Conservation (phyloP, 2,888 invertebrate genomes). For the Drosophila paucipuncta region DNA sequence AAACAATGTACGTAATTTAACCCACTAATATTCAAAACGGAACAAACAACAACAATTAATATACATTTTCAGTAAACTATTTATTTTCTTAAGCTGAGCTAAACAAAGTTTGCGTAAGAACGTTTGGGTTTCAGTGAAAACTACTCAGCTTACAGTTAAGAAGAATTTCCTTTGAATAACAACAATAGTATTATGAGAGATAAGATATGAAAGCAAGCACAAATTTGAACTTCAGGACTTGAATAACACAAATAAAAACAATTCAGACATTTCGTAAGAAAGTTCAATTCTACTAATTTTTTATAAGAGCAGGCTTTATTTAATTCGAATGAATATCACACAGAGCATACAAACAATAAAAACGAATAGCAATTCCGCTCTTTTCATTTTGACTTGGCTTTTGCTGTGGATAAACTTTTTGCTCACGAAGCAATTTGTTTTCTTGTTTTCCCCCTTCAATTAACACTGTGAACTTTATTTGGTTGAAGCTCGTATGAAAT, state of each 20-base stretch:
- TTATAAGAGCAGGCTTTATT: conserved; percentile 9
- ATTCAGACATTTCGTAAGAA: background rate
- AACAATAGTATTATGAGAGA: conserved; percentile 1
- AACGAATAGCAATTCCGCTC: conserved; percentile 4
- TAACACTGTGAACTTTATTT: conserved; percentile 14
- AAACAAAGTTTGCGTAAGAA: background rate
- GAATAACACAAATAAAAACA: background rate
- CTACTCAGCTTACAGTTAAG: background rate
- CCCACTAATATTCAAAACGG: background rate
- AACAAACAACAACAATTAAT: background rate
- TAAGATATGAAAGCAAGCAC: background rate
- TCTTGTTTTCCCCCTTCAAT: background rate
- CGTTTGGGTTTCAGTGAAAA: background rate
- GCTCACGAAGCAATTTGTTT: conserved; percentile 3
- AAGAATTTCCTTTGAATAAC: background rate
- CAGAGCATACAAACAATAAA: conserved; percentile 7
- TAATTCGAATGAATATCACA: conserved; percentile 31
- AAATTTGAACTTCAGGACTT: background rate
- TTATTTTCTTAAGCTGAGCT: background rate
- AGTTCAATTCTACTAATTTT: conserved; percentile 3
- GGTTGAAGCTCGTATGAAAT: conserved; percentile 3
- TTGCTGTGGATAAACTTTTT: conserved; percentile 20
- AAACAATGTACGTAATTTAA: background rate
- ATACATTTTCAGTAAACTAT: background rate
- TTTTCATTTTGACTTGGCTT: conserved; percentile 16